Conservation (phyloP, 1,140 invertebrate genomes). For the Nilaparvata lugens region DNA sequence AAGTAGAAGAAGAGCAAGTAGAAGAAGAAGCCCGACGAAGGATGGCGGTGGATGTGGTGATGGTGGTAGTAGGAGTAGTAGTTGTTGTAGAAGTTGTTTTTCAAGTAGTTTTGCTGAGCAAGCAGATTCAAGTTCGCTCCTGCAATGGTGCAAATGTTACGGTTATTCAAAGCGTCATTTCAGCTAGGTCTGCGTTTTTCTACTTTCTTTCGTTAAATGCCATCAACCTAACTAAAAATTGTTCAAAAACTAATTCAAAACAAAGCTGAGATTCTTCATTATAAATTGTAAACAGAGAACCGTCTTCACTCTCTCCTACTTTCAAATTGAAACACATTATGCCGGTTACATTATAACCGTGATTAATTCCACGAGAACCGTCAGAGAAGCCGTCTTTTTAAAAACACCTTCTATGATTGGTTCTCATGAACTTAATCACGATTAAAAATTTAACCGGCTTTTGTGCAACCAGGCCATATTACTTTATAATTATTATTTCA, state of each 20-base stretch:
- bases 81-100: not conserved
- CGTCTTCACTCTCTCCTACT: not conserved
- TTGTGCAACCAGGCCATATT: no score
- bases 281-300: not conserved
- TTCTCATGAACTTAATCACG: no score
- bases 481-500: no score
- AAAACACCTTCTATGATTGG: no score
- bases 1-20: not conserved
- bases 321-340: not conserved
- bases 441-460: no score
- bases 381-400: no score
- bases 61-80: not conserved
- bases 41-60: constrained; percentile 2
- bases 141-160: constrained; percentile 4
- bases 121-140: not conserved
- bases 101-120: not conserved
- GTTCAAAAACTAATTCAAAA: not conserved
- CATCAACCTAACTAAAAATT: not conserved
- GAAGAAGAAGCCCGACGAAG: not conserved
- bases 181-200: not conserved
- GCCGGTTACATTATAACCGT: no score
- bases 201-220: not conserved
- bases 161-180: not conserved
- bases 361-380: no score
- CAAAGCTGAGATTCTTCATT: not conserved